Base-by-base conservation (phyloP, 2,888 invertebrate species). In the Epinotia demarniana region DNA sequence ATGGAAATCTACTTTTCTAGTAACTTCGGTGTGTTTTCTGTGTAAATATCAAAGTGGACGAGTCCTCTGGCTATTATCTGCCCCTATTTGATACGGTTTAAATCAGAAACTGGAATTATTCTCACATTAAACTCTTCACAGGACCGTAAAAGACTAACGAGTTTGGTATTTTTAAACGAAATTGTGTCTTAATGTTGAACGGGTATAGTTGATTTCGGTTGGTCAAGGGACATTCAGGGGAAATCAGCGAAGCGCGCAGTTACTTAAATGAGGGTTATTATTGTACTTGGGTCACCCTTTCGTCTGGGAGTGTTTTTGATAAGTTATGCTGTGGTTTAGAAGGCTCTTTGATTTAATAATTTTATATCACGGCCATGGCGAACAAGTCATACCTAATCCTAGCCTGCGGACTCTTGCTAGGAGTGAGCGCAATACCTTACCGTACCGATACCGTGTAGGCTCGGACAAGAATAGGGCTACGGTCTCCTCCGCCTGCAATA, bases 71-170 rank as follows among this genome's bases (percentile, higher is more conserved):
- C 57, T 60, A 39, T 68, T 73, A 62, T 69, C 62, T 68, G 13
- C 46, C 62, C 55, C 6, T 62, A 73, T 69, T 63, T 69, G 67
- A 62, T 69, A 69, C 33, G 43, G 39, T 62, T 62, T 73, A 33
- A 63, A 63, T 57, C 73, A 46, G 43, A 63, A 63, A 33, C 62
- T 39, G 61, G 55, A 23, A 43, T 73, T 43, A 46, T 62, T 46
- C 18, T 27, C 43, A 43, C 57, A 62, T 55, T 33, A 19, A 57
- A 23, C 18, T n/a, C 43, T 43, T 43, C 49, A 58, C 60, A 55
- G 60, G 60, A 68, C 53, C 49, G 61, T 43, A 74, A 73, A 75
- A 70, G 67, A 75, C 58, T 39, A 55, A 5, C 19, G 13, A 18
- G 2, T 33, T 55, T 39, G 2, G 18, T 2, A 12, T 3, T 12